phyloP scores from a whole-genome alignment of 2,888 invertebrate genomes.

The Trachelus stipa region DNA sequence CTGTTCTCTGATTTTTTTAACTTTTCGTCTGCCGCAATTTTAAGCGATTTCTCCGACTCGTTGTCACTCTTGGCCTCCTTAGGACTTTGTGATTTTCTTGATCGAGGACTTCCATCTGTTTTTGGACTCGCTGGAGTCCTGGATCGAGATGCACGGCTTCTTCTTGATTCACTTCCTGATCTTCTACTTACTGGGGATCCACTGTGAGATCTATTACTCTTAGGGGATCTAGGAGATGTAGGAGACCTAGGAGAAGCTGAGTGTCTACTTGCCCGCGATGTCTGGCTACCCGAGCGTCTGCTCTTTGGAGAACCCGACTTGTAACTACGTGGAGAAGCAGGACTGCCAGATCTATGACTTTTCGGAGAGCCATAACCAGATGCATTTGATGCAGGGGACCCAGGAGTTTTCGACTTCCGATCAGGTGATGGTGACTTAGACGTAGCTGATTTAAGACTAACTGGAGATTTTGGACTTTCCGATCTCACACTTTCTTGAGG shows the following conservation, averaged over 20 bases:
- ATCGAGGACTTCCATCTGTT: slow-evolving; percentile 27
- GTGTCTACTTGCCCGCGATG: slow-evolving; percentile 24
- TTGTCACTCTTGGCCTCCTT: slow-evolving; percentile 47
- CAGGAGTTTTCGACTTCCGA: slow-evolving; percentile 59
- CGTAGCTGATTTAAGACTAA: slow-evolving; percentile 39
- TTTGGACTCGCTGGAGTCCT: slow-evolving; percentile 34
- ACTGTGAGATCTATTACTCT: slow-evolving; percentile 36
- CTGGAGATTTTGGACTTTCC: slow-evolving; percentile 51
- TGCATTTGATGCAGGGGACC: slow-evolving; percentile 41
- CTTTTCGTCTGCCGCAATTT: slow-evolving; percentile 29
- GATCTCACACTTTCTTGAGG: slow-evolving; percentile 48
- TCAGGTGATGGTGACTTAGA: slow-evolving; percentile 56
- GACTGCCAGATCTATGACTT: slow-evolving; percentile 45
- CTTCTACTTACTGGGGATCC: slow-evolving; percentile 40
- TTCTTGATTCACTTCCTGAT: slow-evolving; percentile 37
- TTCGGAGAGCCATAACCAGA: slow-evolving; percentile 54
- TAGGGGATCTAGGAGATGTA: slow-evolving; percentile 45
- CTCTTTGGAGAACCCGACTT: slow-evolving; percentile 42
- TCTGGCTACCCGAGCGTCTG: slow-evolving; percentile 54
- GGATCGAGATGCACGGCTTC: slow-evolving; percentile 38
- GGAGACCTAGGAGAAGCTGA: slow-evolving; percentile 51
- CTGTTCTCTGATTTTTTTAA: slow-evolving; percentile 59
- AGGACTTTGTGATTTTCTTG: slow-evolving; percentile 40
- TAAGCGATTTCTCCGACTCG: slow-evolving; percentile 50
- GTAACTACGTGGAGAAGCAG: slow-evolving; percentile 35